These are phyloP conservation scores for Phalloptychus januarius DNA, from an alignment of 2,797 vertebrate species.

Conservation along the genomic window DNA sequence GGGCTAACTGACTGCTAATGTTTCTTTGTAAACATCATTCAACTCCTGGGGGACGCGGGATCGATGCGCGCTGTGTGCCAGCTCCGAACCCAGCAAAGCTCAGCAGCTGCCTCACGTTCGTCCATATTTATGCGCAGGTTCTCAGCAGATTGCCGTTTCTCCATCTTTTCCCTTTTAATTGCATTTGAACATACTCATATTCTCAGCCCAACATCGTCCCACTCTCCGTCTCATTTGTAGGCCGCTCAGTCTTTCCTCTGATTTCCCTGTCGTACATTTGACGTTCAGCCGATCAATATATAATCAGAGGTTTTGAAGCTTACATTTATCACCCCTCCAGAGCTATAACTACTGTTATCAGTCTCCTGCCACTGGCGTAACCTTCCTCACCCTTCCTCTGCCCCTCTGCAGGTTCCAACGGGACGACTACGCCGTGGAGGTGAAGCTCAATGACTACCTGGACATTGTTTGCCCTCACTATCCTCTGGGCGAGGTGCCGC, in stretches of 20 bases:
- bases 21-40: conserved; percentile 71
- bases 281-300: conserved; percentile 67
- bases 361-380: conserved; percentile 55
- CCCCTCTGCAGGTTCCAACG: conserved; percentile 79
- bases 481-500: conserved; percentile 79
- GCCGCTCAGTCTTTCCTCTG: conserved; percentile 67
- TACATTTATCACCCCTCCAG: conserved; percentile 60
- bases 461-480: conserved; percentile 97
- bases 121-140: conserved; percentile 71
- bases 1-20: conserved; percentile 72
- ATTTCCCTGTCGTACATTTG: conserved; percentile 76
- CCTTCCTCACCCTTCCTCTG: conserved; percentile 16
- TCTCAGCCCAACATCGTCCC: conserved; percentile 18
- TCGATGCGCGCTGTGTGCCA: conserved; percentile 62
- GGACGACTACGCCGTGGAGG: conserved; percentile 84
- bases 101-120: conserved; percentile 40
- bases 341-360: conserved; percentile 52
- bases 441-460: conserved; percentile 91
- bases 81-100: conserved; percentile 29
- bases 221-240: conserved; percentile 31
- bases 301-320: conserved; percentile 71
- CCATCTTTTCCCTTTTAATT: conserved; percentile 48
- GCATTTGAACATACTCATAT: conserved; percentile 32
- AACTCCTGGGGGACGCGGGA: conserved; percentile 47
- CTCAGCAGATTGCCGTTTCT: conserved; percentile 45